Base-by-base conservation (phyloP, 1,140 invertebrate species). In the Sitophilus oryzae region DNA sequence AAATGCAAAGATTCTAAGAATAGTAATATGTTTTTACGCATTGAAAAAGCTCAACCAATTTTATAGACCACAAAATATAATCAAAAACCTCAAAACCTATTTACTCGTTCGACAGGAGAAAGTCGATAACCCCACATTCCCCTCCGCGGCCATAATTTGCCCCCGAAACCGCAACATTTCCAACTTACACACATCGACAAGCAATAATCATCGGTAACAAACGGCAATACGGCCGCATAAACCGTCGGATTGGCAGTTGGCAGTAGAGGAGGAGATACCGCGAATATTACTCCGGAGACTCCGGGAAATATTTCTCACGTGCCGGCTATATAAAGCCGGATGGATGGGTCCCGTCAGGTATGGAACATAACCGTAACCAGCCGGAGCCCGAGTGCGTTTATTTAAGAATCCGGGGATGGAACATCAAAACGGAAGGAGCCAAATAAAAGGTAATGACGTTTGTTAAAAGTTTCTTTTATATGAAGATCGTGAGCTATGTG, bases 191-290 rank as follows among this genome's bases (percentile, higher is more conserved):
- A 56, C 49, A 56, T 56, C 53, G 53, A 56, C 53, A 56, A 56
- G 59, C 59, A 56, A 65, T 66, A 66, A 66, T 64, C 64, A 66
- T 64, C 48, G 64, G 62, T 66, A 66, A 66, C 62, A 60, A 64
- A 66, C 52, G 55, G 64, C 64, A 57, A 57, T 60, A 54, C 55
- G 56, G 43, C 36, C 36, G 45, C 62, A 61, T 66, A 66, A 64
- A 66, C 54, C 48, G 57, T 48, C 49, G 52, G 53, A 55, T 56
- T 62, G 62, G 62, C 62, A 61, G 56, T 59, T n/a, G n/a, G n/a
- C n/a, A n/a, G n/a, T n/a, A n/a, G n/a, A n/a, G n/a, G n/a, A n/a
- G 53, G 60, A 58, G 56, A 55, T 56, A 60, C 62, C 62, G 64
- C 49, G 60, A 62, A 64, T 66, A 64, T 66, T 66, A 64, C 64